These are phyloP conservation scores for Synergus itoensis DNA, from an alignment of 2,888 invertebrate genomes.

Conservation along the genomic window DNA sequence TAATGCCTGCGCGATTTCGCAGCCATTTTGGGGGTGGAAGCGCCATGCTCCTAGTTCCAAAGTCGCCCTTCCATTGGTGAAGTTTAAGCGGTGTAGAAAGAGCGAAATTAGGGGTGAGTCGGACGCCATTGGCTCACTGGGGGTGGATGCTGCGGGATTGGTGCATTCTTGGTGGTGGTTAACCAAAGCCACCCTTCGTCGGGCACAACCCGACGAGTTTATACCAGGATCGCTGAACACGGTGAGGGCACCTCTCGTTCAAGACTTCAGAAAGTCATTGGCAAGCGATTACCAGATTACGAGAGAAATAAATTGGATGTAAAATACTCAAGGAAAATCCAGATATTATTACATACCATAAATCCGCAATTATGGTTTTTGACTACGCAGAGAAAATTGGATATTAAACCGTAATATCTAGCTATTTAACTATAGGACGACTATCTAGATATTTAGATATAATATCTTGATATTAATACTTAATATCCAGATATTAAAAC, in stretches of 20 bases:
- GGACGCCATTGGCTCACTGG: constrained; percentile 59
- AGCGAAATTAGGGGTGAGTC: constrained; percentile 49
- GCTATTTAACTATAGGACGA: no score
- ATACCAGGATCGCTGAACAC: constrained; percentile 43
- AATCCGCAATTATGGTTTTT: not conserved
- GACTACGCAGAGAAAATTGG: no score
- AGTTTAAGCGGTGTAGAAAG: constrained; percentile 56
- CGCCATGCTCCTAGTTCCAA: constrained; percentile 58
- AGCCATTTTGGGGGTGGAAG: constrained; percentile 77
- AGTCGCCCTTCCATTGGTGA: constrained; percentile 59
- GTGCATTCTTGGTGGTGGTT: constrained; percentile 49
- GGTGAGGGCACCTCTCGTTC: not conserved
- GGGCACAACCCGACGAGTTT: constrained; percentile 49
- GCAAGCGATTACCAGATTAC: constrained; percentile 66
- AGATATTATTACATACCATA: not conserved
- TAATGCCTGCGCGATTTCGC: constrained; percentile 74
- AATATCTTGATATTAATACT: no score
- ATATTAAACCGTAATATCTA: no score
- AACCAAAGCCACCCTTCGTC: constrained; percentile 46
- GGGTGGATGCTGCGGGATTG: constrained; percentile 56
- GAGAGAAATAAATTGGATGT: constrained; percentile 70
- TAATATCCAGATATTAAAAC: no score
- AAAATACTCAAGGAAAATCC: constrained; percentile 55
- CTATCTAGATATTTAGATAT: no score
- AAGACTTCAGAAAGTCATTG: constrained; percentile 57